Evolutionary conservation across 2,888 invertebrate species (phyloP), one percentile per base, ranked within the genome.

Genomic region (Tetrapedia diversipes): DNA sequence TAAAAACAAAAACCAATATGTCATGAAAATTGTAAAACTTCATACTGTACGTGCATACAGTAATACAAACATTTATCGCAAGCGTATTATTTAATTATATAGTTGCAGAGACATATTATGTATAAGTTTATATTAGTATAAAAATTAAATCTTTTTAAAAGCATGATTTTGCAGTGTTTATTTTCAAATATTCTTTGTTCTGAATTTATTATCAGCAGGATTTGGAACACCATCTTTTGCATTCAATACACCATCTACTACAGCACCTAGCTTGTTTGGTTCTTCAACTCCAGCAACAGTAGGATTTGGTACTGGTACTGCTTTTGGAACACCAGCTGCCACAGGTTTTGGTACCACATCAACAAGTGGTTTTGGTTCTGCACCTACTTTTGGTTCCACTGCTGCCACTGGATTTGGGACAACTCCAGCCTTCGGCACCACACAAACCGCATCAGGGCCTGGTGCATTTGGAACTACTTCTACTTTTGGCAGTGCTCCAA

Each of bases 261-360:
- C 94, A 0, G 92, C 93, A 22, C 89, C 94, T 0, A 86, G 88
- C n/a, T 82, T 90, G 0, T 94, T 94, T 79, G 93, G 93, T 4
- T 85, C 90, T 16, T 84, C 89, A 22, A 89, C 88, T n/a, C 91
- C 84, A 72, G 83, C 81, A 74, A 86, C 88, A 53, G 90, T 60
- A 32, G 75, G 82, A 82, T 94, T 94, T 90, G 94, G 94, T 74
- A 66, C 89, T 77, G 74, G 81, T 32, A 66, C 92, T 19, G 92
- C 92, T 6, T 94, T 94, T 84, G 93, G 93, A 29, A 88, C 87
- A 14, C 91, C 93, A 43, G 90, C 93, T 61, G 92, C 93, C 45
- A 93, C 94, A 81, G 92, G 93, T 32, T 89, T 92, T 91, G 93
- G 80, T 91, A 93, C 86, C 89, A 92, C 68, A 83, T 88, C 93